Conservation (phyloP, 2,113 vertebrate species). For the Periophthalmus modestus region DNA sequence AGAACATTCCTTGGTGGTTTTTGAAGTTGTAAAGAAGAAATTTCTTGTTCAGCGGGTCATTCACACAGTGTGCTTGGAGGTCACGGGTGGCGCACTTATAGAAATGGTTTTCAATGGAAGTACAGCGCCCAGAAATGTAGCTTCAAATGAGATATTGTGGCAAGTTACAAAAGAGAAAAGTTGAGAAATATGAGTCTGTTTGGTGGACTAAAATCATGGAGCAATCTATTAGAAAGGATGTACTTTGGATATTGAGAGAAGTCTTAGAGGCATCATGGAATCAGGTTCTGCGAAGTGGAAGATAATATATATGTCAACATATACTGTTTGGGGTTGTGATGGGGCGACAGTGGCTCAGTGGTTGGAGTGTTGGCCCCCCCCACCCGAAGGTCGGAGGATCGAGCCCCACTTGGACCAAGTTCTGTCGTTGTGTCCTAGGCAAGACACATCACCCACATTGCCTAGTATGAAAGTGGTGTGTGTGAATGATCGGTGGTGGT, state of each 20-base stretch:
- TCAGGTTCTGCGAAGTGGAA: conserved; percentile 73
- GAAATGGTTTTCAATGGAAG: conserved; percentile 8
- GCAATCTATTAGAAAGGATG: conserved; percentile 53
- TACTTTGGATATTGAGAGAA: conserved; percentile 60
- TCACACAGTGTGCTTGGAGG: not conserved
- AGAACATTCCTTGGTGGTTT: not conserved
- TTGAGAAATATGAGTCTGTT: not conserved
- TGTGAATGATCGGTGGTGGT: too few species aligned
- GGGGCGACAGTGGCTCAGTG: too few species aligned
- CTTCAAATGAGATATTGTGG: not conserved
- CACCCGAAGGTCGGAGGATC: too few species aligned
- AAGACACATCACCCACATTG: too few species aligned
- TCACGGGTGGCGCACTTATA: not conserved
- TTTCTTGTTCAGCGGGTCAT: not conserved
- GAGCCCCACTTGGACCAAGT: too few species aligned
- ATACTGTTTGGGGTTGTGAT: too few species aligned
- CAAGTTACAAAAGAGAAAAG: conserved; percentile 4
- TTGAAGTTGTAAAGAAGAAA: not conserved
- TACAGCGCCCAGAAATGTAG: not conserved
- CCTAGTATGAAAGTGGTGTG: too few species aligned
- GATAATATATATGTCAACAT: conserved; percentile 27
- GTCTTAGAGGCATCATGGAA: conserved; percentile 51
- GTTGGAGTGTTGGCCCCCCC: too few species aligned
- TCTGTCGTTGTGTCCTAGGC: too few species aligned
- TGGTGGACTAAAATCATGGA: conserved; percentile 13